Conservation (phyloP, 2,888 invertebrate genomes). For the Podotricha telesiphe region DNA sequence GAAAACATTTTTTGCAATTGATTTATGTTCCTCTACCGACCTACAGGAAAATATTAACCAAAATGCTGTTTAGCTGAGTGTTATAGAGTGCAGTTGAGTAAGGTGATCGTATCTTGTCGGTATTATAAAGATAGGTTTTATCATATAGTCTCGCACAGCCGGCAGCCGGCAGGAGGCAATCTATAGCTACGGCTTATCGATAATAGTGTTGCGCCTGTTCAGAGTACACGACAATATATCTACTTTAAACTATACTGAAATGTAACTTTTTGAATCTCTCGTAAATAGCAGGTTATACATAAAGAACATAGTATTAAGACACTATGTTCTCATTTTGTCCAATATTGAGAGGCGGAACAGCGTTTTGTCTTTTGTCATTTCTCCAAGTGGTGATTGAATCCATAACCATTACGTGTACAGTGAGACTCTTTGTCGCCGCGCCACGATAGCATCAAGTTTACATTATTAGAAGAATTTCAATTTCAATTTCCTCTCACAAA, state of each 20-base stretch:
- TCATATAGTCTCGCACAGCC: constrained; percentile 8
- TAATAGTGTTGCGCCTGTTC: not conserved
- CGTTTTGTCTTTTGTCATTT: no score
- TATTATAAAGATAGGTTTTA: constrained; percentile 27
- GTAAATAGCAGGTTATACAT: no score
- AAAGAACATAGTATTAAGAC: no score
- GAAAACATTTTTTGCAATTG: constrained; percentile 30
- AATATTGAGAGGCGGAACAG: no score
- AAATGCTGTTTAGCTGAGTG: constrained; percentile 17
- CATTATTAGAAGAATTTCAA: no score
- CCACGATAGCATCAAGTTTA: no score
- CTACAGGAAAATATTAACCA: constrained; percentile 30
- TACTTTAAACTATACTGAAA: not conserved
- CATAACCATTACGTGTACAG: no score
- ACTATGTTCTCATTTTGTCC: no score
- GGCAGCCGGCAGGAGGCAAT: constrained; percentile 30
- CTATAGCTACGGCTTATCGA: constrained; percentile 21
- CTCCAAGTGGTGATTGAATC: no score
- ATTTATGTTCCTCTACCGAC: constrained; percentile 31
- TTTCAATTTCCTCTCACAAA: no score
- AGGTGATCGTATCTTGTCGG: constrained; percentile 28
- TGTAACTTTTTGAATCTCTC: not conserved
- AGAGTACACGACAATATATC: not conserved
- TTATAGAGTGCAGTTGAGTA: not conserved
- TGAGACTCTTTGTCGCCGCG: no score